Base-by-base conservation (phyloP, 2,113 vertebrate species). In the Anhinga rufa region DNA sequence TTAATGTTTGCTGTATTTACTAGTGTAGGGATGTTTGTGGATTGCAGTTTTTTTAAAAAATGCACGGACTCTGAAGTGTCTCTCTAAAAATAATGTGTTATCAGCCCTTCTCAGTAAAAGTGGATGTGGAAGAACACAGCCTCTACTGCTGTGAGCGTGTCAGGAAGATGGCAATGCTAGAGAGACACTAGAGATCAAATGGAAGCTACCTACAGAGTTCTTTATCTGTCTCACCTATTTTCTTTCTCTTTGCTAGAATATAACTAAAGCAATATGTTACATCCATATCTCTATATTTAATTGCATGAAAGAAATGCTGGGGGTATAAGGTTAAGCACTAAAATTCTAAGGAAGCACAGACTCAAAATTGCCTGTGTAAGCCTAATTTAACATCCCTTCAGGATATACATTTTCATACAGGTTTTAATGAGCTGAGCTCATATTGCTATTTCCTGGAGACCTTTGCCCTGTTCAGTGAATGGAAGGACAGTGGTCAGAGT, bases 341-440 rank as follows among this genome's bases (percentile, higher is more conserved):
- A 91, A 91, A 93, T 96, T 93, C 93, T 83, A 81, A 95, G 94
- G 84, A 91, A 94, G 84, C 84, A 28, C 46, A 90, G 91, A 40
- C 78, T 95, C 68, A 51, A 64, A 92, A 91, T 88, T 88, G 81
- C 71, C 93, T 40, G 60, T 66, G 80, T 55, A 94, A 88, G 93
- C 88, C 91, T 95, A 94, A 96, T 96, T 95, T 95, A 95, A 92
- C 81, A 94, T 92, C 87, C 87, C 95, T 95, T 77, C 89, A 95
- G 89, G 94, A 94, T 66, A 92, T 24, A 54, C 71, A 64, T 95
- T 96, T 97, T 94, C 91, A 58, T 97, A 48, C 36, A 52, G 55
- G 25, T 93, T 96, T 96, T 97, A 95, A 97, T 95, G 95, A 95
- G 91, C 94, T 90, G 82, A 95, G 92, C 82, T 95, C 78, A 34